phyloP scores from a whole-genome alignment of 2,888 invertebrate species.

The Itoplectis maculator region DNA sequence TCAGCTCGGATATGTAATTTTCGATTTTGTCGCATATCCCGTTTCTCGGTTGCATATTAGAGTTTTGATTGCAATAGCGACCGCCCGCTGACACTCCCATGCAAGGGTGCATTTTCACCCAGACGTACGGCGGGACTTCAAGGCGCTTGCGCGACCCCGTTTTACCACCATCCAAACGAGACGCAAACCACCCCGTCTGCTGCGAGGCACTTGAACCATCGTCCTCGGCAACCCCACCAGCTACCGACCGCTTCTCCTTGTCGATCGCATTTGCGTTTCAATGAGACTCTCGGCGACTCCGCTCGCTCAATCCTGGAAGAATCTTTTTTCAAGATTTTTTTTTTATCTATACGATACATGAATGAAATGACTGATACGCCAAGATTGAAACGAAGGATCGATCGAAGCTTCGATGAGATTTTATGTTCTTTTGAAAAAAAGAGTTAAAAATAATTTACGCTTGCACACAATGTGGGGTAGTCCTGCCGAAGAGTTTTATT shows the following conservation, averaged over 20 bases:
- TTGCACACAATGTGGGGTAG: constrained; percentile 64
- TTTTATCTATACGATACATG: neutral
- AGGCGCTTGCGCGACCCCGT: constrained; percentile 77
- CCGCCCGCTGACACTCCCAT: constrained; percentile 82
- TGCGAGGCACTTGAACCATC: constrained; percentile 39
- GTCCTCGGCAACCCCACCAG: neutral
- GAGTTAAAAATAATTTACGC: constrained; percentile 6
- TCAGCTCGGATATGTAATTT: constrained; percentile 88
- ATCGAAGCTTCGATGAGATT: too few species aligned
- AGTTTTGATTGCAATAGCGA: constrained; percentile 79
- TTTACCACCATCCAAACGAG: constrained; percentile 60
- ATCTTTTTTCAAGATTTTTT: neutral
- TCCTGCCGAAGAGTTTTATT: constrained; percentile 76
- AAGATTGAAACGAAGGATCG: neutral
- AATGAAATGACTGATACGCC: neutral
- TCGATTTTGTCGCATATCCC: constrained; percentile 89
- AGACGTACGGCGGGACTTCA: constrained; percentile 71
- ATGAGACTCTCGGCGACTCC: neutral
- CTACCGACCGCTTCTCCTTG: neutral
- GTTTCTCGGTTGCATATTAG: constrained; percentile 80
- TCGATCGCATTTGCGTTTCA: constrained; percentile 21
- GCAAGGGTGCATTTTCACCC: constrained; percentile 82
- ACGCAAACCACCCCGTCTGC: constrained; percentile 34
- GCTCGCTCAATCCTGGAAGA: neutral
- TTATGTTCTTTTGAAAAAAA: too few species aligned